Percentiles rank a stretch among this genome's conserved stretches.
phyloP scores from a whole-genome alignment of 2,888 invertebrate genomes.

The Eretmocerus hayati region DNA sequence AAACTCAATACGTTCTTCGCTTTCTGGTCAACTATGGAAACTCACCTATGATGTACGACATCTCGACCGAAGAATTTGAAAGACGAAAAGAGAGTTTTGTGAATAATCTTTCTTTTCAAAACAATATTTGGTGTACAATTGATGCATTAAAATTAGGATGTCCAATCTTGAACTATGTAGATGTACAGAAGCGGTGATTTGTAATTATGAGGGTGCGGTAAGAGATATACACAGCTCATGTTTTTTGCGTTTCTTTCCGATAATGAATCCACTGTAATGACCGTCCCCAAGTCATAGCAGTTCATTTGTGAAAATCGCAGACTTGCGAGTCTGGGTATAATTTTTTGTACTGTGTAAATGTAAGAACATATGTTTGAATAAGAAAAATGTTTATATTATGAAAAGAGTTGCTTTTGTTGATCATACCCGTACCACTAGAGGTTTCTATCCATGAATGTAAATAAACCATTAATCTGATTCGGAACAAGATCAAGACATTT shows the following conservation, averaged over 20 bases:
- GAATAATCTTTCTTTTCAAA: too few species aligned
- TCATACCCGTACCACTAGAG: conserved; percentile 13
- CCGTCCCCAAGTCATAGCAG: conserved; percentile 41
- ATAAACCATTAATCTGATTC: conserved; percentile 18
- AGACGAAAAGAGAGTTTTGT: too few species aligned
- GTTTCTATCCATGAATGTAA: conserved; percentile 20
- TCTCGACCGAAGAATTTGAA: too few species aligned
- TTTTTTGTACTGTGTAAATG: conserved; percentile 83
- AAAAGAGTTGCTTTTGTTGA: conserved; percentile 25
- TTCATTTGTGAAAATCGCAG: conserved; percentile 39
- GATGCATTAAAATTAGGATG: too few species aligned
- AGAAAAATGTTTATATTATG: conserved; percentile 51
- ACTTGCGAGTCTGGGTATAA: conserved; percentile 51
- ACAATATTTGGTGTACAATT: too few species aligned
- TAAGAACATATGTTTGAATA: conserved; percentile 69
- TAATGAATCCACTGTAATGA: conserved; percentile 26
- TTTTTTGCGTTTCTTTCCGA: conserved; percentile 21
- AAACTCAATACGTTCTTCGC: too few species aligned
- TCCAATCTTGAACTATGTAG: too few species aligned
- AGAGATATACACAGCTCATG: too few species aligned
- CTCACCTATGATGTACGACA: too few species aligned
- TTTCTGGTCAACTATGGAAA: too few species aligned
- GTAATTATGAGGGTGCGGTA: too few species aligned
- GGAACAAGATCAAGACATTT: conserved; percentile 3
- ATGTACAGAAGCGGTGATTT: too few species aligned